These are phyloP conservation scores for Notospermus geniculatus DNA, from an alignment of 1,140 invertebrate genomes.

Conservation along the genomic window DNA sequence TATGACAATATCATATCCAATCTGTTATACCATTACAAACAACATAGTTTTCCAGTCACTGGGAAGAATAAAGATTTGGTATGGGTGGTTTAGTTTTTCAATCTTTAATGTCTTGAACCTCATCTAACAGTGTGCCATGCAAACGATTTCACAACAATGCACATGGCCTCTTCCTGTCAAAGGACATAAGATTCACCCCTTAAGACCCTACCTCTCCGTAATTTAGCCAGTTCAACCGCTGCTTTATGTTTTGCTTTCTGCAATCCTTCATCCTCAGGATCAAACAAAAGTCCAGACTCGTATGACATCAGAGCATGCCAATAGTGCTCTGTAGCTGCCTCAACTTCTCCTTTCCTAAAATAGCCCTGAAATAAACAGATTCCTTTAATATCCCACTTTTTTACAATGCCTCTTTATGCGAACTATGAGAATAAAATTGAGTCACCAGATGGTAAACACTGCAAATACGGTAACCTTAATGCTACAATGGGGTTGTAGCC, in stretches of 20 bases:
- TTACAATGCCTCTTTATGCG: conserved; percentile 10
- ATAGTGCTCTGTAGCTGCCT: conserved; percentile 68
- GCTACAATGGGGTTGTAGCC: not conserved
- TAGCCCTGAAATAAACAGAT: conserved; percentile 71
- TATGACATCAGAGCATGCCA: conserved; percentile 72
- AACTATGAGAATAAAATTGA: conserved; percentile 15
- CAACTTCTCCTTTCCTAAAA: conserved; percentile 75
- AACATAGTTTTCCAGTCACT: no score
- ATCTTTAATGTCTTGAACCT: not conserved
- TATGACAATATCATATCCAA: no score
- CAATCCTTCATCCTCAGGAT: conserved; percentile 69
- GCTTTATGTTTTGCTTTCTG: conserved; percentile 66
- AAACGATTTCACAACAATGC: not conserved
- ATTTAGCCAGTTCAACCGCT: conserved; percentile 63
- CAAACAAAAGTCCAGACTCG: conserved; percentile 44
- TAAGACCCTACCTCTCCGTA: conserved; percentile 41
- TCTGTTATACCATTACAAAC: no score
- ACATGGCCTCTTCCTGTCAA: not conserved
- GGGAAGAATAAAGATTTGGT: no score
- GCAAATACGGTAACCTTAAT: not conserved
- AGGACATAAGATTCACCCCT: conserved; percentile 1
- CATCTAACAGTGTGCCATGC: not conserved
- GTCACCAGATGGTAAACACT: not conserved
- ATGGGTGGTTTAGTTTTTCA: not conserved
- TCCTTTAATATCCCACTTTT: no score